Conservation (phyloP, 2,797 vertebrate genomes). For the Iguana delicatissima region DNA sequence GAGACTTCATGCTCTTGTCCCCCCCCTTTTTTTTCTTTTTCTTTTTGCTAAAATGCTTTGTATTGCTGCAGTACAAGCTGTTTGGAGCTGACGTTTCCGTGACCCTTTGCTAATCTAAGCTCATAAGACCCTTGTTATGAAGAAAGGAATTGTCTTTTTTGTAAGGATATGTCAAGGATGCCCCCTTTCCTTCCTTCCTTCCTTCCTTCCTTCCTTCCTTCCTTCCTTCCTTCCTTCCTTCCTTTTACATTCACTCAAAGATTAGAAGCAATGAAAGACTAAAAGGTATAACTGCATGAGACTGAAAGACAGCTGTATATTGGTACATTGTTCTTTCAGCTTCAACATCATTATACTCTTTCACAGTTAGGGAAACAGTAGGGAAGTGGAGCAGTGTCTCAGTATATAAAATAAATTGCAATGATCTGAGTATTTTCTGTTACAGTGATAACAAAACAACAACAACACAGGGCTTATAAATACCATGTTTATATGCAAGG, state of each 20-base stretch:
- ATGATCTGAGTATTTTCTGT: neutral
- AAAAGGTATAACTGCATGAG: neutral
- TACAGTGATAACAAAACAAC: neutral
- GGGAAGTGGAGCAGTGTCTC: neutral
- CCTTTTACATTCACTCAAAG: neutral
- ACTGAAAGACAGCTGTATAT: neutral
- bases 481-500: neutral
- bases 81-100: neutral
- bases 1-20: neutral
- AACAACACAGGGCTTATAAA: neutral
- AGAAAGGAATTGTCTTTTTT: neutral
- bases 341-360: neutral
- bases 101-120: slow-evolving; percentile 1
- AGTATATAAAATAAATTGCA: slow-evolving; percentile 8
- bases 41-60: neutral
- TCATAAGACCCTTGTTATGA: neutral
- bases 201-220: too few species aligned
- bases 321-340: neutral
- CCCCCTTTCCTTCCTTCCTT: neutral
- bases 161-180: neutral
- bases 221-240: neutral
- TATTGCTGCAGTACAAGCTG: neutral
- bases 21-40: neutral
- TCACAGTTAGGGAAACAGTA: neutral
- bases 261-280: slow-evolving; percentile 27